Evolutionary conservation across 2,797 vertebrate genomes (phyloP).

Genomic region (Sebastes itinus): DNA sequence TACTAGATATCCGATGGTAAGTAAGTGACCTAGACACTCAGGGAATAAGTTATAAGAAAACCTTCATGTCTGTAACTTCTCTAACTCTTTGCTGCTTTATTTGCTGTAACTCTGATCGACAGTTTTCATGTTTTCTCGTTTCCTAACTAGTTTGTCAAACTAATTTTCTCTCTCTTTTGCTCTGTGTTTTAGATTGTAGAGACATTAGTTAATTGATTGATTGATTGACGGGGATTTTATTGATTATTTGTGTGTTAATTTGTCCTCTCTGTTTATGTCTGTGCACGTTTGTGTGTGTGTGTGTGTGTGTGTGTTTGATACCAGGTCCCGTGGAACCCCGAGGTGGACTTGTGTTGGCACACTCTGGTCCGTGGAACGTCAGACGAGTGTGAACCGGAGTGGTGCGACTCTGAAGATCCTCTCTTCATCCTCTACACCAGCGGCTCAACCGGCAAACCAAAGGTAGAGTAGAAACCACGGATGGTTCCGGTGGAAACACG

Average conservation of each 20-base stretch:
- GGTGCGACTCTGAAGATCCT: slow-evolving; percentile 94
- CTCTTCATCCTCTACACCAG: slow-evolving; percentile 98
- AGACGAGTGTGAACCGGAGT: slow-evolving; percentile 92
- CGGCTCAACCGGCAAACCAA: slow-evolving; percentile 96
- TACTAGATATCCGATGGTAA: neutral
- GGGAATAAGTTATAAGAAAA: neutral
- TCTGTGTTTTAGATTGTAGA: slow-evolving; percentile 20
- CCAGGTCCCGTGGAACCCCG: slow-evolving; percentile 92
- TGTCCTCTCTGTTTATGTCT: neutral
- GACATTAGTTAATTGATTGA: neutral
- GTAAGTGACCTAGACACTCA: neutral
- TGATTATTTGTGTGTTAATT: neutral
- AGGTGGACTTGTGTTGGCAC: slow-evolving; percentile 91
- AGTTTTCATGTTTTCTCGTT: neutral
- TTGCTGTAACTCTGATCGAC: neutral
- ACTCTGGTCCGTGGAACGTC: slow-evolving; percentile 83
- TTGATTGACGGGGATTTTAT: neutral
- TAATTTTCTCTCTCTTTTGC: slow-evolving; percentile 19
- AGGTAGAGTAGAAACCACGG: slow-evolving; percentile 77
- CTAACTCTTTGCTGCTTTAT: neutral
- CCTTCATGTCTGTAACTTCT: neutral
- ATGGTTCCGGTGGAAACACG: too few relatives aligned
- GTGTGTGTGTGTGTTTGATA: neutral
- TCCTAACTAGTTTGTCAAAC: slow-evolving; percentile 3
- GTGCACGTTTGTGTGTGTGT: neutral